Evolutionary conservation across 2,797 vertebrate species (phyloP).

Genomic region (Pseudochromis fuscus): DNA sequence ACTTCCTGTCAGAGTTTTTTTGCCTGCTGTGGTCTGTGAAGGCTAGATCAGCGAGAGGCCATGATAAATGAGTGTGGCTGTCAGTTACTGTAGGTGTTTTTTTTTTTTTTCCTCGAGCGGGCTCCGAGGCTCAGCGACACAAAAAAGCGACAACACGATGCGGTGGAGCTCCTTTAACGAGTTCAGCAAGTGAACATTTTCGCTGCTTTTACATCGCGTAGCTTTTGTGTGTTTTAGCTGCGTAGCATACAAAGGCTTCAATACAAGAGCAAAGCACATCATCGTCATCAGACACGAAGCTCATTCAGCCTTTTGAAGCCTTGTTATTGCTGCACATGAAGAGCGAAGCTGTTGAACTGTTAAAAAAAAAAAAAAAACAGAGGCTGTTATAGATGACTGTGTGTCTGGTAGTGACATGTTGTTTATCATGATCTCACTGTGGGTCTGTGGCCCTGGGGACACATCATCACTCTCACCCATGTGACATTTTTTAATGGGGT

Average conservation of each 20-base stretch:
- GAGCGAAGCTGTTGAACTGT: conserved; percentile 10
- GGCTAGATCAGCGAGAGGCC: conserved; percentile 6
- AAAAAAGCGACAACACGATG: background rate
- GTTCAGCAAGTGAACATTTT: conserved; percentile 14
- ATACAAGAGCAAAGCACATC: conserved; percentile 13
- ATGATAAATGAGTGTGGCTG: conserved; percentile 23
- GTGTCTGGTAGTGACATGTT: conserved; percentile 49
- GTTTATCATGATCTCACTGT: conserved; percentile 56
- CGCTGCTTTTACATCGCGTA: background rate
- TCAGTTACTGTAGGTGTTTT: conserved; percentile 12
- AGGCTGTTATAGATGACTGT: conserved; percentile 45
- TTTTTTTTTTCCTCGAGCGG: conserved; percentile 6
- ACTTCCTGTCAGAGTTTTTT: conserved; percentile 50
- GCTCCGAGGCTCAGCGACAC: background rate
- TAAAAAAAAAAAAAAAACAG: conserved; percentile 2
- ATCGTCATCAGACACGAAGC: conserved; percentile 26
- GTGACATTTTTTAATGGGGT: background rate
- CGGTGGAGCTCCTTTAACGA: conserved; percentile 1
- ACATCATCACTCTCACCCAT: conserved; percentile 36
- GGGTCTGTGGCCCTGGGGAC: conserved; percentile 36
- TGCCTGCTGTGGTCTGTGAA: conserved; percentile 15
- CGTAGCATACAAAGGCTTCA: background rate
- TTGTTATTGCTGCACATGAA: conserved; percentile 4
- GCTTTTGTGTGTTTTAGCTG: conserved; percentile 8
- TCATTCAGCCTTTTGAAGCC: conserved; percentile 32